Base-by-base conservation (phyloP, 1,140 invertebrate genomes). In the Protaetia brevitarsis region DNA sequence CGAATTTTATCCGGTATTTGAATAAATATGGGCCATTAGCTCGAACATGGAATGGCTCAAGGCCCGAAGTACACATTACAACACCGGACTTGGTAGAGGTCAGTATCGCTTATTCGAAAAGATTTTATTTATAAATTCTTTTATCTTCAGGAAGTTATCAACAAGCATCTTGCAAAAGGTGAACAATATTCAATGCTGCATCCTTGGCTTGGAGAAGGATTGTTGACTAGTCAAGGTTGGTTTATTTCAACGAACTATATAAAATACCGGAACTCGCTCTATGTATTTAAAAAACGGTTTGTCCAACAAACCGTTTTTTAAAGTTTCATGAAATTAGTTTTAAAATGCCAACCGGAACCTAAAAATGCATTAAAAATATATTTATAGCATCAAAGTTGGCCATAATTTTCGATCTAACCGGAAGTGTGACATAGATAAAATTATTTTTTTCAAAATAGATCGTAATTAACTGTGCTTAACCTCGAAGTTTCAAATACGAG, bases 131-230 rank as follows among this genome's bases (percentile, higher is more conserved):
- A 37, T n/a, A n/a, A n/a, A n/a, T n/a, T n/a, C 16, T 16, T 61
- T 61, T 41, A 27, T n/a, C 73, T 69, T 56, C 66, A 81, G 77
- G 59, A 69, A 4, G 68, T 88, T 23, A 74, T 89, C 26, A 82
- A 77, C 62, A 86, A 82, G 67, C 79, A 83, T 66, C 79, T 87
- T 6, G 79, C 82, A 30, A 89, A 89, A 75, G 78, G 82, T 2
- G 74, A 73, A 29, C 78, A 81, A 10, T 89, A 89, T 72, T 73
- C 76, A 37, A 84, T 83, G 68, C 70, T 88, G 0, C 76, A 81
- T 45, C 79, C 79, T 3, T 87, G 84, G 81, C 70, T 84, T 10
- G 82, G 81, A 10, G 70, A 77, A 66, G 82, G 82, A 3, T 71
- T 82, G n/a, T 75, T 83, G 58, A 82, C 73, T 61, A 85, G 85